These are phyloP conservation scores for Cephus pygmeus DNA, from an alignment of 2,888 invertebrate genomes.

Conservation along the genomic window DNA sequence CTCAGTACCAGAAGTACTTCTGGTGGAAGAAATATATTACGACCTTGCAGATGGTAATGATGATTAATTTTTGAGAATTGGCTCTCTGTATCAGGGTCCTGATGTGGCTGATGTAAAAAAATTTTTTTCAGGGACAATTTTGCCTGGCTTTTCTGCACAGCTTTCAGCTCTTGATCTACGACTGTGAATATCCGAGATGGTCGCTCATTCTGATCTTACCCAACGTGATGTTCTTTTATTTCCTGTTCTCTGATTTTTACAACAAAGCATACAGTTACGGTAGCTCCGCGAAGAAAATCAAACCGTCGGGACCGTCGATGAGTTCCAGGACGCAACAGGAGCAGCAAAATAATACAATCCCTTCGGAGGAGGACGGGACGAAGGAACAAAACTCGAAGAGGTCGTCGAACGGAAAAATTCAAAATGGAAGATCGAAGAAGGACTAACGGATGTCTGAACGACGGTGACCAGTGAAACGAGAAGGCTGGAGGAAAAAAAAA, in stretches of 20 bases:
- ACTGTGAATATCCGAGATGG: constrained; percentile 90
- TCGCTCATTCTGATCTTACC: constrained; percentile 85
- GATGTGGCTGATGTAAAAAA: background rate
- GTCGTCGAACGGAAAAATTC: constrained; percentile 23
- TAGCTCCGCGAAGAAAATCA: constrained; percentile 10
- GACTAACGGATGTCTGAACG: constrained; percentile 5
- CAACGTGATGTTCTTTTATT: constrained; percentile 93
- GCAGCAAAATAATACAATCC: constrained; percentile 12
- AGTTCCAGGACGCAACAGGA: constrained; percentile 17
- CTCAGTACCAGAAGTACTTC: constrained; percentile 85
- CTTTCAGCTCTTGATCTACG: constrained; percentile 84
- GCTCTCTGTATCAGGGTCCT: background rate
- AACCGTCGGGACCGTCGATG: background rate
- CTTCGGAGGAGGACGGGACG: constrained; percentile 10
- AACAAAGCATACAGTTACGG: constrained; percentile 74
- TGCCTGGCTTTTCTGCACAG: constrained; percentile 88
- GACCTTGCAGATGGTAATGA: constrained; percentile 85
- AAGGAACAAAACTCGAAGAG: constrained; percentile 15
- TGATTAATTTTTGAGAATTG: background rate
- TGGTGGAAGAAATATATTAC: constrained; percentile 97
- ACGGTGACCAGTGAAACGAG: background rate
- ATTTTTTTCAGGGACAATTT: constrained; percentile 83
- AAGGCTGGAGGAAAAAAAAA: background rate
- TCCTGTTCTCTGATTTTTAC: constrained; percentile 93
- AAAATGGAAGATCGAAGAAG: constrained; percentile 33